phyloP scores from a whole-genome alignment of 2,888 invertebrate genomes.

The Acronicta aceris region DNA sequence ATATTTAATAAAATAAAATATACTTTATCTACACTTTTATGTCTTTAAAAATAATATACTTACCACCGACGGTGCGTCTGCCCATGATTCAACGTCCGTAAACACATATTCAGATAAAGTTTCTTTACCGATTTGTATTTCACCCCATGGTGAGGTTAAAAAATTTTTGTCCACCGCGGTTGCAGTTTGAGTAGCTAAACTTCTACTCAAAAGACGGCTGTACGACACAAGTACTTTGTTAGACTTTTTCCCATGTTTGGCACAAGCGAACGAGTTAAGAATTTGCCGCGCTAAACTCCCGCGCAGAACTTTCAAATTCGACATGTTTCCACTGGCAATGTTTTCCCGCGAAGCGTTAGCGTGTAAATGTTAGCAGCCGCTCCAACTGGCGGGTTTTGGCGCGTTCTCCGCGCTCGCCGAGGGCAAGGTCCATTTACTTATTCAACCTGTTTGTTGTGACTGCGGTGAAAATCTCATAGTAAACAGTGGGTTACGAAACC shows the following conservation, averaged over 20 bases:
- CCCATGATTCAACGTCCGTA: conserved; percentile 87
- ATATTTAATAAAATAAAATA: too few relatives aligned
- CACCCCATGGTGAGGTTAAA: conserved; percentile 83
- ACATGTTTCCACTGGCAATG: conserved; percentile 75
- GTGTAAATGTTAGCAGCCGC: conserved; percentile 70
- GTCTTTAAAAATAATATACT: conserved; percentile 72
- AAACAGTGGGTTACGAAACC: conserved; percentile 56
- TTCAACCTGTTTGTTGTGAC: conserved; percentile 67
- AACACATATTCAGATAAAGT: conserved; percentile 90
- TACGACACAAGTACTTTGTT: conserved; percentile 56
- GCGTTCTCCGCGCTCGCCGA: conserved; percentile 65
- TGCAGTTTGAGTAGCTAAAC: conserved; percentile 75
- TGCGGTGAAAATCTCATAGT: conserved; percentile 63
- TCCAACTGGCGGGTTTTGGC: conserved; percentile 73
- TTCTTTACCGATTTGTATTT: conserved; percentile 87
- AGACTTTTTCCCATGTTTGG: conserved; percentile 68
- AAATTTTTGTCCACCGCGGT: conserved; percentile 72
- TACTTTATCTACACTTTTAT: too few relatives aligned
- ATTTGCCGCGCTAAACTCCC: conserved; percentile 80
- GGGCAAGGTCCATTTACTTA: conserved; percentile 82
- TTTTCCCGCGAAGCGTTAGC: conserved; percentile 72
- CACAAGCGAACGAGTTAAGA: conserved; percentile 63
- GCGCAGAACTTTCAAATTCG: conserved; percentile 84
- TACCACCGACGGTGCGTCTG: conserved; percentile 90
- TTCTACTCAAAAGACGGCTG: conserved; percentile 64